Evolutionary conservation across 2,113 vertebrate species (phyloP).

Genomic region (Entelurus aequoreus): DNA sequence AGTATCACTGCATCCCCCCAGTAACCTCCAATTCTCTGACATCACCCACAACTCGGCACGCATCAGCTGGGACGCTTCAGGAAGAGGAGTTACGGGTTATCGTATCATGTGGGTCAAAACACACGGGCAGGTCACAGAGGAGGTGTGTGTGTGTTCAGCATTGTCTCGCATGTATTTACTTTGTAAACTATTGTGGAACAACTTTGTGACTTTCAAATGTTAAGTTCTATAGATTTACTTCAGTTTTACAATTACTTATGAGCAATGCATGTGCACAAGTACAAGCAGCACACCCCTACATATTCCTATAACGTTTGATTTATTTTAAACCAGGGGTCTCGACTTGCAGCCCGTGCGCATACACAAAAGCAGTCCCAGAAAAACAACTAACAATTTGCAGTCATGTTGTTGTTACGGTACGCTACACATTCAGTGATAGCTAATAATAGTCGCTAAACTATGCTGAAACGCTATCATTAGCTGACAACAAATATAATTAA

Average conservation of each 20-base stretch:
- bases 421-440: too few species aligned
- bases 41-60: constrained; percentile 84
- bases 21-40: constrained; percentile 86
- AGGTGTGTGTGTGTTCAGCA: constrained; percentile 67
- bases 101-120: constrained; percentile 81
- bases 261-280: not conserved
- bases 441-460: too few species aligned
- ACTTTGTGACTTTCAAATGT: not conserved
- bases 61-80: constrained; percentile 83
- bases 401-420: too few species aligned
- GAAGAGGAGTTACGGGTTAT: constrained; percentile 78
- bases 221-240: not conserved
- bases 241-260: not conserved
- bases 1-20: constrained; percentile 84
- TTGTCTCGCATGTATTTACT: not conserved
- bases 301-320: not conserved
- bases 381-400: too few species aligned
- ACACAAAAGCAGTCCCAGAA: too few species aligned
- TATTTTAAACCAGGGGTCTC: too few species aligned
- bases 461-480: too few species aligned
- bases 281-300: not conserved
- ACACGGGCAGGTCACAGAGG: constrained; percentile 76
- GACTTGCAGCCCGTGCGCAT: too few species aligned
- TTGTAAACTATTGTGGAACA: not conserved
- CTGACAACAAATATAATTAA: too few species aligned